Base-by-base conservation (phyloP, 2,113 vertebrate genomes). In the Silurus glanis region DNA sequence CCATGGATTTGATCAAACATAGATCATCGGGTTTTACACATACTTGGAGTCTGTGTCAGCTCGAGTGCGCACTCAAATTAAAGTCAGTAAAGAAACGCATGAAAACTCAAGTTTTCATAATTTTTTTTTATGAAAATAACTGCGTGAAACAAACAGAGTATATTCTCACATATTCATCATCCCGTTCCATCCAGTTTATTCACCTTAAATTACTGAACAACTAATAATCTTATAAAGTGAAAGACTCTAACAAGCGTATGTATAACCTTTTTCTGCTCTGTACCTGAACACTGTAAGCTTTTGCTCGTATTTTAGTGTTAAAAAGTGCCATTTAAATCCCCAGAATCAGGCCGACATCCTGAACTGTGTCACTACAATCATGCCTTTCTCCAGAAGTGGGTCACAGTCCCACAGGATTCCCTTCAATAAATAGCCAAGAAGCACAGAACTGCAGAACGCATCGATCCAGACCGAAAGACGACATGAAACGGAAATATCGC, bases 291-390 rank as follows among this genome's bases (percentile, higher is more conserved):
- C n/a, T 16, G n/a, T 12, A 6, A 25, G 6, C 12, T 10, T 45
- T 9, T 37, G 9, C 19, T 61, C 4, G 5, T 78, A 28, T 23
- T 61, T 61, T 45, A 21, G 28, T 23, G 78, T 19, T 9, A 37
- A 79, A 23, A 2, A 0, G 56, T 37, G 25, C 59, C 28, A 59
- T 79, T 56, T 79, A 79, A 58, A 37, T 25, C 76, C 19, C 16
- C 3, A 59, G 12, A 80, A 80, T 47, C 78, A 80, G 78, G 58
- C 5, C 78, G 8, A 45, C 76, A 13, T 80, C 56, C 78, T 80
- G 78, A 80, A 80, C 78, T 61, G 78, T 61, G 56, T 61, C 78
- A 80, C 56, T 37, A 10, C 9, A 25, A 61, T 61, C 78, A 80
- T 2, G 5, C 19, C 56, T 80, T 80, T 80, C 12, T 56, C 25